Conservation (phyloP, 2,113 vertebrate species). For the Tauraco erythrolophus region DNA sequence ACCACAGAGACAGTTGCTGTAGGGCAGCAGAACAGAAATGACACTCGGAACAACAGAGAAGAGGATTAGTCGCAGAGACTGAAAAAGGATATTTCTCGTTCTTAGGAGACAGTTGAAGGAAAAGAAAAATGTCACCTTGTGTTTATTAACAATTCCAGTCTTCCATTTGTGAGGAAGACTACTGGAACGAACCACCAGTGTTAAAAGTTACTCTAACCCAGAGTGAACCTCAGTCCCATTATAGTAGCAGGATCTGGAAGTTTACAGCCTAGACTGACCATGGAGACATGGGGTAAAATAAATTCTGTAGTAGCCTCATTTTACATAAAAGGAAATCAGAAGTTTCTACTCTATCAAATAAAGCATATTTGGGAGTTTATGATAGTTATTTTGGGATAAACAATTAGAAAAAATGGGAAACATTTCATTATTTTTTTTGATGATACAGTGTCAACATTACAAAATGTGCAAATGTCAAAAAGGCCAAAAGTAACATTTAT, state of each 20-base stretch:
- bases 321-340: background rate
- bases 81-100: background rate
- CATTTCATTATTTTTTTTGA: background rate
- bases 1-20: constrained; percentile 30
- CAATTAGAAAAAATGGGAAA: background rate
- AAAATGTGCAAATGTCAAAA: background rate
- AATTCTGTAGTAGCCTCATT: background rate
- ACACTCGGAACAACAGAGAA: background rate
- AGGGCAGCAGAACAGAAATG: background rate
- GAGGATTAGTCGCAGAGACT: background rate
- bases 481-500: background rate
- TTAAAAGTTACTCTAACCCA: background rate
- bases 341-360: background rate
- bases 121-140: background rate
- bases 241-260: background rate
- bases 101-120: background rate
- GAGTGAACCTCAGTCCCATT: background rate
- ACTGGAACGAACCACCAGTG: background rate
- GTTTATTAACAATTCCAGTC: background rate
- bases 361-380: background rate
- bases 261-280: background rate
- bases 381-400: background rate
- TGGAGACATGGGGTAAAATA: background rate
- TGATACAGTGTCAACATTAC: background rate
- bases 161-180: background rate